These are phyloP conservation scores for Heptranchias perlo DNA, from an alignment of 2,113 vertebrate genomes.

Conservation along the genomic window DNA sequence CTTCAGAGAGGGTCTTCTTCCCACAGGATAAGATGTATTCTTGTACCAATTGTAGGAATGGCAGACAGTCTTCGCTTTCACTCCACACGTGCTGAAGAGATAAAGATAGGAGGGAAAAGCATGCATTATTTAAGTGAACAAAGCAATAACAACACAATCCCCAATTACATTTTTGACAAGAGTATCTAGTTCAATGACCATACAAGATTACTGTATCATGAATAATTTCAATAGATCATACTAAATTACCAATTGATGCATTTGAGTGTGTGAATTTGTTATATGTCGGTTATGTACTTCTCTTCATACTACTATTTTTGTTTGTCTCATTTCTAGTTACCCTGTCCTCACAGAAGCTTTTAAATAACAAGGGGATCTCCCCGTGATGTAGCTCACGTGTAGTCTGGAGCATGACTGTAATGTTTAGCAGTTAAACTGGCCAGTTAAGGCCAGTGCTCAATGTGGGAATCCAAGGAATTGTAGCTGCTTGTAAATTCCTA, in stretches of 20 bases:
- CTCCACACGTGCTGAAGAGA: constrained; percentile 88
- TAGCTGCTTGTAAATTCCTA: too few species aligned
- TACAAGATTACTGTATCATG: neutral
- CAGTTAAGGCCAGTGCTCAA: too few species aligned
- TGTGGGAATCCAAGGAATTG: too few species aligned
- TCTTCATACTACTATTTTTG: neutral
- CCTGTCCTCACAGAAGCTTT: neutral
- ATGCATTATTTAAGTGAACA: neutral
- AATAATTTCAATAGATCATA: neutral
- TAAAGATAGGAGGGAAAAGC: constrained; percentile 40
- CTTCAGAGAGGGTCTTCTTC: constrained; percentile 94
- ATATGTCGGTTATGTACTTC: neutral
- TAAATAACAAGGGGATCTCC: neutral
- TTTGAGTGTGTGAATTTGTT: neutral
- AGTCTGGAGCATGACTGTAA: neutral
- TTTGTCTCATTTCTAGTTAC: neutral
- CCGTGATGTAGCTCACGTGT: neutral
- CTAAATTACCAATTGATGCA: neutral
- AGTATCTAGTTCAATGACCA: neutral
- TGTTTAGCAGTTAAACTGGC: neutral
- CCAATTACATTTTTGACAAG: neutral
- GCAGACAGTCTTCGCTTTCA: constrained; percentile 96
- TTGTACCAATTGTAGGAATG: constrained; percentile 91
- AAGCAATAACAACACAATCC: neutral
- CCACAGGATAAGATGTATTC: constrained; percentile 98